Percentiles rank a stretch among this genome's conserved stretches.
These are phyloP conservation scores for Gasteruption jaculator DNA, from an alignment of 2,888 invertebrate genomes.

Conservation along the genomic window DNA sequence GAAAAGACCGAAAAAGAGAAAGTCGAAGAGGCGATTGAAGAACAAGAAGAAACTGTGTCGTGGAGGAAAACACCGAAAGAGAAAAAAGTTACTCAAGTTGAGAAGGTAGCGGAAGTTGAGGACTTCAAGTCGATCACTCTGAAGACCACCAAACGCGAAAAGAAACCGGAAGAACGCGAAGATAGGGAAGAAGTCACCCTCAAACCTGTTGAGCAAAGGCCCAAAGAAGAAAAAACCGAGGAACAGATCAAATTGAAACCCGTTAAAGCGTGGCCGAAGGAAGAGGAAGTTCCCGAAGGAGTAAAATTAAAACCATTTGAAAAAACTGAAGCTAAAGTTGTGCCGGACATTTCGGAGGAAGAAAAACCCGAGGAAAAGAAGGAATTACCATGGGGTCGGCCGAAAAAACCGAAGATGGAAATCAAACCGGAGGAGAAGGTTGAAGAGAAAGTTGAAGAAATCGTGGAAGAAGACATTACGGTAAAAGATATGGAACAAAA, in stretches of 20 bases:
- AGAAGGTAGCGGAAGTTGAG: constrained; percentile 24
- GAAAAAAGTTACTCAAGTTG: constrained; percentile 26
- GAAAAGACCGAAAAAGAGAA: constrained; percentile 12
- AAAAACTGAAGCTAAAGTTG: constrained; percentile 25
- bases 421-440: constrained; percentile 22
- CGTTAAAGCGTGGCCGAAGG: constrained; percentile 39
- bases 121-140: constrained; percentile 27
- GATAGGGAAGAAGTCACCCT: constrained; percentile 32
- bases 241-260: constrained; percentile 37
- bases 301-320: constrained; percentile 17
- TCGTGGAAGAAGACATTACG: constrained; percentile 11
- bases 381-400: constrained; percentile 30
- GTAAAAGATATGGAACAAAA: constrained; percentile 14
- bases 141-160: constrained; percentile 25
- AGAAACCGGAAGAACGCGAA: constrained; percentile 33
- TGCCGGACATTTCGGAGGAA: constrained; percentile 24
- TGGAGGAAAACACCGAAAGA: constrained; percentile 27
- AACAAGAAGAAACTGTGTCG: constrained; percentile 17
- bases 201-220: constrained; percentile 36
- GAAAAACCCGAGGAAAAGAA: constrained; percentile 30
- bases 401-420: constrained; percentile 27
- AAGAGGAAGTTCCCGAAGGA: constrained; percentile 22
- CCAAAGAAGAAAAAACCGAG: constrained; percentile 44
- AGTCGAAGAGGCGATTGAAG: constrained; percentile 20
- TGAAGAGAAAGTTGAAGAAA: constrained; percentile 23